phyloP scores from a whole-genome alignment of 2,888 invertebrate species.

The Clivina fossor region DNA sequence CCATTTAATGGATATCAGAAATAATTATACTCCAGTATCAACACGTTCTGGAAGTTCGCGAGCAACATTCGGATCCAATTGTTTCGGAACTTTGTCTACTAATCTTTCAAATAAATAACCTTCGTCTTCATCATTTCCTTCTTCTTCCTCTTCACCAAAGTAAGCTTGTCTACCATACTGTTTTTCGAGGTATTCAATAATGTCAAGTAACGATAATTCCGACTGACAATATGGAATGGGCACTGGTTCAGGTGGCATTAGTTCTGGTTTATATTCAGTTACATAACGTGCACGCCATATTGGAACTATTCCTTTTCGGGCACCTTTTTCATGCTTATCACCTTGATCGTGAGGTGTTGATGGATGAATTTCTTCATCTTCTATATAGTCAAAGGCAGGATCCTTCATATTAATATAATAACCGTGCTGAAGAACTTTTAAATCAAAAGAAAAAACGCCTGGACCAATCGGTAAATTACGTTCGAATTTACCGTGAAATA shows the following conservation, averaged over 20 bases:
- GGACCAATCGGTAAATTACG: slow-evolving; percentile 70
- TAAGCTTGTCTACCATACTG: slow-evolving; percentile 53
- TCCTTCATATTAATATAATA: slow-evolving; percentile 65
- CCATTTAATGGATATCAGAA: too few species aligned
- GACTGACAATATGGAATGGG: slow-evolving; percentile 68
- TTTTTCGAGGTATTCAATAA: slow-evolving; percentile 54
- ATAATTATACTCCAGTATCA: too few species aligned
- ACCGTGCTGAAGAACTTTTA: slow-evolving; percentile 76
- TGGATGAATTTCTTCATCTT: slow-evolving; percentile 49
- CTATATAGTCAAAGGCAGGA: slow-evolving; percentile 58
- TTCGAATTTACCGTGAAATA: slow-evolving; percentile 73
- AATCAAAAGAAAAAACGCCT: slow-evolving; percentile 75
- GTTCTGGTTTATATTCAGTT: slow-evolving; percentile 66
- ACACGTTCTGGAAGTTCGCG: slow-evolving; percentile 10
- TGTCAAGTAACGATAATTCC: slow-evolving; percentile 56
- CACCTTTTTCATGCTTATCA: slow-evolving; percentile 40
- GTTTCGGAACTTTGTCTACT: slow-evolving; percentile 19
- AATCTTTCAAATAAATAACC: slow-evolving; percentile 9
- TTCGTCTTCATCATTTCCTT: slow-evolving; percentile 46
- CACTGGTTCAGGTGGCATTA: slow-evolving; percentile 69
- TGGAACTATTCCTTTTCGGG: slow-evolving; percentile 53
- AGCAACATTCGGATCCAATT: slow-evolving; percentile 14
- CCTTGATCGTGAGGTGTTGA: background rate
- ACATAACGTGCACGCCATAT: slow-evolving; percentile 72
- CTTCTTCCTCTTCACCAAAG: slow-evolving; percentile 52